Evolutionary conservation across 2,113 vertebrate genomes (phyloP).

Genomic region (Otocyon megalotis): DNA sequence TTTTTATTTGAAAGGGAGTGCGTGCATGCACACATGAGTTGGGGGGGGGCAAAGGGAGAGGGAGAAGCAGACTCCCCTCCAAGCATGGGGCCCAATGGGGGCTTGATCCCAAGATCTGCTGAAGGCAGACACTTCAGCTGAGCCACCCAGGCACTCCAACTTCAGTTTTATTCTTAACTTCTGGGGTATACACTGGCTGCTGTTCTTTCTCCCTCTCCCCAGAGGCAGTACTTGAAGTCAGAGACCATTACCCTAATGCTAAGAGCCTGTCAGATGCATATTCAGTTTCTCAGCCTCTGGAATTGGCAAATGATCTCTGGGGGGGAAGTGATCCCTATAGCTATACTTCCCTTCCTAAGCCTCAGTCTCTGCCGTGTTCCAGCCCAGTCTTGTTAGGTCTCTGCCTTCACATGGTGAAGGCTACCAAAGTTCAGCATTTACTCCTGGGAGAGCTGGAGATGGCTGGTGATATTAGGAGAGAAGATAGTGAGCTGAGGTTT

Average conservation of each 20-base stretch:
- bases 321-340: not conserved
- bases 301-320: not conserved
- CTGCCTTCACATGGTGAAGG: not conserved
- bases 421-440: not conserved
- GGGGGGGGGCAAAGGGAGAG: not conserved
- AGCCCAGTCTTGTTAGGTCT: not conserved
- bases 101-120: not conserved
- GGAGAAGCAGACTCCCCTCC: not conserved
- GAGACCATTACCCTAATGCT: not conserved
- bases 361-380: not conserved
- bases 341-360: not conserved
- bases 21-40: not conserved
- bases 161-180: not conserved
- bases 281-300: not conserved
- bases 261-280: not conserved
- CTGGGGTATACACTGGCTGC: not conserved
- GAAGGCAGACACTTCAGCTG: not conserved
- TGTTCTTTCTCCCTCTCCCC: too few species aligned
- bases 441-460: not conserved
- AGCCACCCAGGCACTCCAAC: not conserved
- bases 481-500: not conserved
- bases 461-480: not conserved
- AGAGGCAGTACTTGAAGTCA: too few species aligned
- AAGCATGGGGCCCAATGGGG: too few species aligned
- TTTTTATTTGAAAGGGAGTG: not conserved